These are phyloP conservation scores for Mythimna impura DNA, from an alignment of 2,888 invertebrate genomes.

Conservation along the genomic window DNA sequence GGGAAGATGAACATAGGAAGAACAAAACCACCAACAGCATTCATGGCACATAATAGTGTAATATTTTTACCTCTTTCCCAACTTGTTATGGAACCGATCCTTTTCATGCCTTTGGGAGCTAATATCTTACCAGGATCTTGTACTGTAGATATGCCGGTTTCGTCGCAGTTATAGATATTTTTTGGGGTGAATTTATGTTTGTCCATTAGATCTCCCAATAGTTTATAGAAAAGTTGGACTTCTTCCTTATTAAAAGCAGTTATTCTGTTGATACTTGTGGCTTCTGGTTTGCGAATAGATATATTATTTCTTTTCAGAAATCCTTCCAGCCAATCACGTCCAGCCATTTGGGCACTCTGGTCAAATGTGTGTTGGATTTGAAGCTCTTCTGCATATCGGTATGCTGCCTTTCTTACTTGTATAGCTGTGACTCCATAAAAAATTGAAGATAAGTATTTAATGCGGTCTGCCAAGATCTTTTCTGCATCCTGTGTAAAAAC, in stretches of 20 bases:
- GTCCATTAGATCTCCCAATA: neutral
- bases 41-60: neutral
- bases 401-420: slow-evolving; percentile 56
- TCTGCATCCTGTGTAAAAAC: slow-evolving; percentile 58
- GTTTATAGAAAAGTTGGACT: slow-evolving; percentile 1
- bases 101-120: slow-evolving; percentile 66
- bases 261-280: slow-evolving; percentile 1
- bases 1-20: slow-evolving; percentile 2
- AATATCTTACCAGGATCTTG: slow-evolving; percentile 72
- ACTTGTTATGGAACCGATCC: slow-evolving; percentile 73
- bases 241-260: slow-evolving; percentile 7
- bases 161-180: slow-evolving; percentile 49
- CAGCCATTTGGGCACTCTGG: slow-evolving; percentile 47
- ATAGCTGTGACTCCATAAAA: slow-evolving; percentile 56
- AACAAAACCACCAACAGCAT: neutral
- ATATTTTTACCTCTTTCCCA: slow-evolving; percentile 1
- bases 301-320: slow-evolving; percentile 46
- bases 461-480: slow-evolving; percentile 51
- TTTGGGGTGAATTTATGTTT: slow-evolving; percentile 4
- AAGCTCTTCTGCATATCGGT: slow-evolving; percentile 55
- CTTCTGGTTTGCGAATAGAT: slow-evolving; percentile 16
- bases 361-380: slow-evolving; percentile 60
- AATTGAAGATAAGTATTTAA: slow-evolving; percentile 54
- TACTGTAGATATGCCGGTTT: slow-evolving; percentile 74
- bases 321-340: slow-evolving; percentile 42